phyloP scores from a whole-genome alignment of 1,140 invertebrate genomes.

The Pseudobourletiella spinata region DNA sequence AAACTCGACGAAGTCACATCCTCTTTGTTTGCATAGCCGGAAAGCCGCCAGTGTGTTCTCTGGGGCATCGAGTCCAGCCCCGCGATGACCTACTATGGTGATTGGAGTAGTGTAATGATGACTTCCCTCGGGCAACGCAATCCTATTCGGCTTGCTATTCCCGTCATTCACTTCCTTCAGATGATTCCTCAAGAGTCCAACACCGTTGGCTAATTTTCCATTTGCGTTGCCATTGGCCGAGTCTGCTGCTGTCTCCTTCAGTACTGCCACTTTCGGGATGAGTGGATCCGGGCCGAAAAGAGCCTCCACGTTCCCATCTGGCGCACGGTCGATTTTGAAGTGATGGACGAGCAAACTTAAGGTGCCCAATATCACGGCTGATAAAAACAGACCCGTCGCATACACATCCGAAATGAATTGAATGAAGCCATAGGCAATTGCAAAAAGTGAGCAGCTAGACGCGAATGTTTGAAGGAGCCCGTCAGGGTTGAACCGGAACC shows the following conservation, averaged over 20 bases:
- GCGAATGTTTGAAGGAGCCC: too few relatives aligned
- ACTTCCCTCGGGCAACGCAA: neutral
- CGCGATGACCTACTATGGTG: constrained; percentile 52
- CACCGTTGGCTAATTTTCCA: neutral
- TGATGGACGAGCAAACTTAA: too few relatives aligned
- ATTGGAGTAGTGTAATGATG: neutral
- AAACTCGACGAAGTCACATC: constrained; percentile 63
- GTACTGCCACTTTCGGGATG: neutral
- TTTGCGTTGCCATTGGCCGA: neutral
- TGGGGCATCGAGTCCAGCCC: constrained; percentile 59
- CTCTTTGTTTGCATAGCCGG: constrained; percentile 44
- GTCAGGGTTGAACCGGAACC: too few relatives aligned
- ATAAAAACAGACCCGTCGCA: too few relatives aligned
- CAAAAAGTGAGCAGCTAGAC: too few relatives aligned
- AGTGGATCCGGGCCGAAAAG: constrained; percentile 14
- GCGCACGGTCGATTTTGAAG: constrained; percentile 8
- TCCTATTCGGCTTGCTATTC: neutral
- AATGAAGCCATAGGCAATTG: too few relatives aligned
- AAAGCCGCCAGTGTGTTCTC: constrained; percentile 51
- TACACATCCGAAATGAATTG: too few relatives aligned
- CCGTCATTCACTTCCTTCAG: neutral
- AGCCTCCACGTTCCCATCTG: constrained; percentile 4
- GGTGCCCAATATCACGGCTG: too few relatives aligned
- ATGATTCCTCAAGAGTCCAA: neutral
- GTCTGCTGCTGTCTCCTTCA: neutral